phyloP scores from a whole-genome alignment of 92 coral and sea anemone species.

The Isaurus tuberculatus region DNA sequence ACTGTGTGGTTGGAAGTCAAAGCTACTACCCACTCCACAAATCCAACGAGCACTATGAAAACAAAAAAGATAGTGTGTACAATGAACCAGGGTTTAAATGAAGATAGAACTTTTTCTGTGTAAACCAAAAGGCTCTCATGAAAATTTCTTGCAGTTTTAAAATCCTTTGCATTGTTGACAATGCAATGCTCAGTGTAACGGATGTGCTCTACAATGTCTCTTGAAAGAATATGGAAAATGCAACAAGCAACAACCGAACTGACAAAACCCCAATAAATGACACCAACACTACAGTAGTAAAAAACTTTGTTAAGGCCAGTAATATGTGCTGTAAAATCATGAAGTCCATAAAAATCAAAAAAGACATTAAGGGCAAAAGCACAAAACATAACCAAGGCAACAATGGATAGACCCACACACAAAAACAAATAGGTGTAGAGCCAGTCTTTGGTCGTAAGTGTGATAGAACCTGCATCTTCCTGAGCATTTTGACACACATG shows the following conservation, averaged over 20 bases:
- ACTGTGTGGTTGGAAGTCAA: constrained; percentile 25
- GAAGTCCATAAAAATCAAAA: constrained; percentile 65
- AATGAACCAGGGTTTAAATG: constrained; percentile 64
- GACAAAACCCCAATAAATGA: constrained; percentile 63
- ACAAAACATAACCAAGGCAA: constrained; percentile 50
- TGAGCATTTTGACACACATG: constrained; percentile 53
- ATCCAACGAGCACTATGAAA: constrained; percentile 51
- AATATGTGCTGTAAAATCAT: constrained; percentile 59
- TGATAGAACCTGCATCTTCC: constrained; percentile 29
- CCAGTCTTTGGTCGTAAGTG: constrained; percentile 61
- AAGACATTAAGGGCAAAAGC: constrained; percentile 60
- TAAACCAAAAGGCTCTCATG: constrained; percentile 70
- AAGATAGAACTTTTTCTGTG: constrained; percentile 58
- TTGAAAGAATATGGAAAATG: constrained; percentile 65
- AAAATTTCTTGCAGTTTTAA: constrained; percentile 57
- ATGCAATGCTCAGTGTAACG: constrained; percentile 64
- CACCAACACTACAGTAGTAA: constrained; percentile 45
- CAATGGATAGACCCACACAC: constrained; percentile 55
- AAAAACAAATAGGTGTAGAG: constrained; percentile 53
- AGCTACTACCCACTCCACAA: constrained; percentile 61
- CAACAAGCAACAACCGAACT: constrained; percentile 65
- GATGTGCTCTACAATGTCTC: constrained; percentile 63
- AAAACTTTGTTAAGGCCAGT: constrained; percentile 43
- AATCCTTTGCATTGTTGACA: constrained; percentile 50
- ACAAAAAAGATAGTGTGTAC: constrained; percentile 67